These are phyloP conservation scores for Dusona sp. DNA, from an alignment of 2,888 invertebrate species.

Conservation along the genomic window DNA sequence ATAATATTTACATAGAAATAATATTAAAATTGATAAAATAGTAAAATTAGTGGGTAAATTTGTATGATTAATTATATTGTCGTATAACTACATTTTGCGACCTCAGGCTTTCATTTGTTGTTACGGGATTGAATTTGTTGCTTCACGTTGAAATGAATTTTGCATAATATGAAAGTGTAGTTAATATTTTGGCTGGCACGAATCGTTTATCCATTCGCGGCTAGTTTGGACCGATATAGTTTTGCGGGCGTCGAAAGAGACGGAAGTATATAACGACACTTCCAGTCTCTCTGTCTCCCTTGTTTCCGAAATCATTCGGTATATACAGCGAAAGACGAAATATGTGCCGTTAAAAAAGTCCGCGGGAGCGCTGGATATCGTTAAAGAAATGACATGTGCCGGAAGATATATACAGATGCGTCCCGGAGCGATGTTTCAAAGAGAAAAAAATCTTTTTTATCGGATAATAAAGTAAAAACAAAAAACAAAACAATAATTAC, in stretches of 20 bases:
- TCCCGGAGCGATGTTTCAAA: neutral
- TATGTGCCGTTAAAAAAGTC: constrained; percentile 15
- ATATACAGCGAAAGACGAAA: constrained; percentile 12
- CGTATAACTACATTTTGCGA: neutral
- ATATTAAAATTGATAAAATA: neutral
- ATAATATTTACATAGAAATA: neutral
- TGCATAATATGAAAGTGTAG: neutral
- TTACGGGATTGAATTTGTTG: neutral
- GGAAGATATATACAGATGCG: constrained; percentile 17
- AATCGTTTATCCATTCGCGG: constrained; percentile 64
- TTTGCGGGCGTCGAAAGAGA: constrained; percentile 62
- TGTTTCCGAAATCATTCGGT: constrained; percentile 28
- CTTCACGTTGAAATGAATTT: neutral
- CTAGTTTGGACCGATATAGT: constrained; percentile 47
- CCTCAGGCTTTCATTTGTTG: neutral
- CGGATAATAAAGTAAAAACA: constrained; percentile 26
- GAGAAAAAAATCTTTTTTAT: constrained; percentile 48
- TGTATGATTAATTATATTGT: neutral
- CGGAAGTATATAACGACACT: constrained; percentile 44
- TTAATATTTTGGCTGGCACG: constrained; percentile 52
- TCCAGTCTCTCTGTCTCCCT: neutral
- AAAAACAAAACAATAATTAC: neutral
- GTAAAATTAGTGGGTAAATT: no score
- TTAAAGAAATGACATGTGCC: constrained; percentile 63
- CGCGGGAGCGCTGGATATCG: constrained; percentile 56